Evolutionary conservation across 2,888 invertebrate species (phyloP).

Genomic region (Prostheceraeus crozeri): DNA sequence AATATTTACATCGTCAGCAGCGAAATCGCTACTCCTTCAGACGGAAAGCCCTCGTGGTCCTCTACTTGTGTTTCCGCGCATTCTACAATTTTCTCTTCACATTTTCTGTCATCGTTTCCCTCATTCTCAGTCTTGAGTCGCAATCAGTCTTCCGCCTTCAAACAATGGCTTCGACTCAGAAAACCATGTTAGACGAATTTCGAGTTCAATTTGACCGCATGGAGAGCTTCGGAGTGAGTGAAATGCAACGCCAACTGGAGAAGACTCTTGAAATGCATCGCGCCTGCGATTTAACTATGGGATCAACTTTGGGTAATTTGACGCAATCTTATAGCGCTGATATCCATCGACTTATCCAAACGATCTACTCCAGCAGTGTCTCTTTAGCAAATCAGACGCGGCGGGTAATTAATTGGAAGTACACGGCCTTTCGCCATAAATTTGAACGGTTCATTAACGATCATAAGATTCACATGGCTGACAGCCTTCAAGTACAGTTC

Average conservation of each 20-base stretch:
- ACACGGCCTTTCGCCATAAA: background rate
- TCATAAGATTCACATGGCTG: background rate
- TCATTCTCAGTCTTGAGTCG: slow-evolving; percentile 19
- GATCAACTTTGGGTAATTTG: background rate
- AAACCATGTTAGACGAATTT: slow-evolving; percentile 4
- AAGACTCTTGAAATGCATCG: background rate
- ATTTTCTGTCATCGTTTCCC: slow-evolving; percentile 24
- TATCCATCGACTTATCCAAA: background rate
- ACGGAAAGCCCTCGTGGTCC: slow-evolving; percentile 21
- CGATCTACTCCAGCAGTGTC: background rate
- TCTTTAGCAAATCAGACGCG: background rate
- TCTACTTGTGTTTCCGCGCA: slow-evolving; percentile 25
- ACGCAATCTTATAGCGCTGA: background rate
- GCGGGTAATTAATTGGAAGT: background rate
- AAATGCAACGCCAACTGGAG: background rate
- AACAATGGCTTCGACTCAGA: background rate
- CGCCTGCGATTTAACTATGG: background rate
- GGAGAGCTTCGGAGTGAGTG: background rate
- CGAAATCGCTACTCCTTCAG: background rate
- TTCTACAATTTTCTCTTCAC: slow-evolving; percentile 35
- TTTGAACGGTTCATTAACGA: background rate
- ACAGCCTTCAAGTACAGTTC: background rate
- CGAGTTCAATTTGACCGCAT: background rate
- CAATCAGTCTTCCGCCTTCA: background rate
- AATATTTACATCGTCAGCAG: background rate